phyloP scores from a whole-genome alignment of 2,888 invertebrate genomes.

The Drosophila melanosoma region DNA sequence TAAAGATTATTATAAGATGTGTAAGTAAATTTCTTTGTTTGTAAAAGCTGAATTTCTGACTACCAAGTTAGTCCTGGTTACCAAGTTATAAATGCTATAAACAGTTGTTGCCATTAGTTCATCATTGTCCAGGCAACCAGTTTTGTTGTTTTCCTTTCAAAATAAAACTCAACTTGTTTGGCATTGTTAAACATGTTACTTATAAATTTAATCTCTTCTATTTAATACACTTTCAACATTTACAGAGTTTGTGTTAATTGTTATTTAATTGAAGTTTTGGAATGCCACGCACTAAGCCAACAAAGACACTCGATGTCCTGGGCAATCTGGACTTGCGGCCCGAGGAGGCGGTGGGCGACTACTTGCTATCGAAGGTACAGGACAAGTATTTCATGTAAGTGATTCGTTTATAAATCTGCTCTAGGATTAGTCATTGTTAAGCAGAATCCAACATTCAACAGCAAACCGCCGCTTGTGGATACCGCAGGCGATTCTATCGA shows the following conservation, averaged over 20 bases:
- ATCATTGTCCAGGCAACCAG: constrained; percentile 23
- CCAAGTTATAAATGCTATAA: constrained; percentile 3
- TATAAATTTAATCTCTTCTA: constrained; percentile 5
- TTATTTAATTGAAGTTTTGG: constrained; percentile 21
- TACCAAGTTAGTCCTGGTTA: not conserved
- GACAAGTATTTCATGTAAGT: constrained; percentile 77
- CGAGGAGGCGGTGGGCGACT: constrained; percentile 82
- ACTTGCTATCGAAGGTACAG: constrained; percentile 80
- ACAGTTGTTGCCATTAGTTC: constrained; percentile 7
- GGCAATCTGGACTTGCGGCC: constrained; percentile 83
- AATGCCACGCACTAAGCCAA: constrained; percentile 84
- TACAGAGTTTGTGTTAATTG: not conserved
- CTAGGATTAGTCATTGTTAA: not conserved
- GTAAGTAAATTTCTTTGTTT: not conserved
- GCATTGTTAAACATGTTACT: constrained; percentile 10
- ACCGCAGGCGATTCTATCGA: constrained; percentile 83
- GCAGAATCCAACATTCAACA: constrained; percentile 23
- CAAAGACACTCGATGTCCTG: constrained; percentile 82
- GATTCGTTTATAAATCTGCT: not conserved
- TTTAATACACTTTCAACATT: constrained; percentile 11
- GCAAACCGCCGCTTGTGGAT: constrained; percentile 83
- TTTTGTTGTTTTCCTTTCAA: constrained; percentile 10
- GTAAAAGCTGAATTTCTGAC: not conserved
- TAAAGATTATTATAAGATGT: too few species aligned
- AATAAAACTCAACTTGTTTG: not conserved